Base-by-base conservation (phyloP, 2,113 vertebrate species). In the Dicrurus megarhynchus region DNA sequence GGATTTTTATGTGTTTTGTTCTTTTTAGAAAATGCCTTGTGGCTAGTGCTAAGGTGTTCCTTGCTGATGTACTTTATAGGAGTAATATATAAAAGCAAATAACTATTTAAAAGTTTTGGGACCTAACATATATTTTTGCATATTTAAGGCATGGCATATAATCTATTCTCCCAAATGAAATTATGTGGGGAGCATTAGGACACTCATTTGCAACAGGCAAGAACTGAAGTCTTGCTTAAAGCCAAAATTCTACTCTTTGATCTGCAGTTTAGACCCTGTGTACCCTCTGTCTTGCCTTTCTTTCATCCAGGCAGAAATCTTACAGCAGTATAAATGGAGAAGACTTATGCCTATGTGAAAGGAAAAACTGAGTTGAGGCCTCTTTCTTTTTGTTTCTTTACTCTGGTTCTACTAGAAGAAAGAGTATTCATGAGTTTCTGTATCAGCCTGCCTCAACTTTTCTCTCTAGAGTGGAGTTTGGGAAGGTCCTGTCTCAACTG, bases 351-450 rank as follows among this genome's bases (percentile, higher is more conserved):
- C 11, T 67, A 9, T 13, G 11, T 50, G 41, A 76, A 71, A 90
- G 52, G 22, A 64, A 75, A 68, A 82, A 37, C 33, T 26, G 44
- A 69, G 30, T 18, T 65, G 39, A 55, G 17, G 21, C 41, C 37
- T 63, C 64, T 89, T 65, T 84, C 10, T 55, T 92, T 79, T 70
- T 67, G 14, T 85, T 85, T 77, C 46, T 88, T 84, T 52, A 22
- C 37, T 90, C 50, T 70, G 46, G 23, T 12, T 16, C n/a, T 49
- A 7, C 28, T 39, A 18, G 26, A 32, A 78, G 35, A 41, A 67
- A 53, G 57, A 86, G 18, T 37, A 14, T 57, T 73, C 0, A 0
- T 37, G 27, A 79, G 44, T 47, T 87, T 23, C 28, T 8, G 0
- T 79, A 67, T 68, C 35, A 52, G 0, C 24, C 4, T 84, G 49